Percentiles rank a stretch among this genome's conserved stretches.
These are phyloP conservation scores for Sipha maydis DNA, from an alignment of 2,888 invertebrate species.

Conservation along the genomic window DNA sequence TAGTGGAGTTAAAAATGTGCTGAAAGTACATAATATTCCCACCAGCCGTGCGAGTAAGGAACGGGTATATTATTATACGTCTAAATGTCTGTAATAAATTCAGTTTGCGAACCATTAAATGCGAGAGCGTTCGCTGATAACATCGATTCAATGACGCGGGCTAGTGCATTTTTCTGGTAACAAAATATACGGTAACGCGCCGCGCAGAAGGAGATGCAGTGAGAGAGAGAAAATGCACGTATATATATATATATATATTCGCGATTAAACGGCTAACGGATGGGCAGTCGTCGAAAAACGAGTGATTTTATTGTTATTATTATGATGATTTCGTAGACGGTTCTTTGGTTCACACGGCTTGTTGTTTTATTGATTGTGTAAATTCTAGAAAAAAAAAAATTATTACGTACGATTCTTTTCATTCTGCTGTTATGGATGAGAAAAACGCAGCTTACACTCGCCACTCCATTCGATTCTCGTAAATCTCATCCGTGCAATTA, in stretches of 20 bases:
- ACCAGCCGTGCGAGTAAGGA: neutral
- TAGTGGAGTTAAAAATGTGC: neutral
- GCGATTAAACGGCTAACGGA: neutral
- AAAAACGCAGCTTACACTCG: neutral
- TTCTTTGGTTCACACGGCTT: neutral
- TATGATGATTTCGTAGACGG: constrained; percentile 7
- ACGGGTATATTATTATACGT: neutral
- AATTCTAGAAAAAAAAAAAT: neutral
- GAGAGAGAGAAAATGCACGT: neutral
- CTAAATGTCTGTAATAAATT: constrained; percentile 34
- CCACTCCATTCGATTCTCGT: neutral
- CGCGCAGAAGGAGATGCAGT: neutral
- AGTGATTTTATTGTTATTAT: neutral
- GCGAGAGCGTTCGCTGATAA: neutral
- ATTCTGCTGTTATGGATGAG: neutral
- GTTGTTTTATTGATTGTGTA: constrained; percentile 38
- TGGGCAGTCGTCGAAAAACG: too few relatives aligned
- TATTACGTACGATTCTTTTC: neutral
- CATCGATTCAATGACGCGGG: constrained; percentile 5
- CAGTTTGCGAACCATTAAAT: constrained; percentile 45
- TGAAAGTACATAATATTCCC: constrained; percentile 19
- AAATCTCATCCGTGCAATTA: neutral
- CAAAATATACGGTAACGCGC: neutral
- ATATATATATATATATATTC: too few relatives aligned
- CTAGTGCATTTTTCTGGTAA: neutral